Evolutionary conservation across 2,888 invertebrate genomes (phyloP), one percentile per base, ranked within the genome.

Genomic region (Drepanosiphum platanoidis): DNA sequence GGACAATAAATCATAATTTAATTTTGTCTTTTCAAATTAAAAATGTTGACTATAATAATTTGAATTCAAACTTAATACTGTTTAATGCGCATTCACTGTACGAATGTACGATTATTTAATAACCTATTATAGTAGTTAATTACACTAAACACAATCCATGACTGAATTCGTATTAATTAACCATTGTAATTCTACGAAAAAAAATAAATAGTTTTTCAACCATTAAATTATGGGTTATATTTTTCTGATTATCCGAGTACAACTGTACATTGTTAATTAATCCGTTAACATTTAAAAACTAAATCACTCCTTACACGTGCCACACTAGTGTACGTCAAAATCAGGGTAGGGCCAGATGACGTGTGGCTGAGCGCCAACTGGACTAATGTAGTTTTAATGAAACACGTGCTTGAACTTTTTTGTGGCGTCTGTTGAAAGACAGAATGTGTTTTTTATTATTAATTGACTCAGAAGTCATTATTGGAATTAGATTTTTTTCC

Each of bases 341-440:
- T 77, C 84, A 15, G 32, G 32, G 64, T 52, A 64, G 1, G 30
- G 22, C 84, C 68, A 77, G 77, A 77, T 39, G 58, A 70, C 68
- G 75, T 84, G 68, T 84, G 77, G 83, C 66, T 66, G 58, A 75
- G 3, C 52, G 84, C 84, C 84, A 84, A 84, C 32, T 70, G 39
- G 68, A 84, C 83, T 83, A 83, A 83, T 83, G 83, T 66, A 77
- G 77, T 84, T 68, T 84, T 70, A 84, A 84, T 77, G 84, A 82
- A 82, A 77, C 84, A 68, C 75, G 84, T 84, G 77, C 42, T 75
- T 11, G 22, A 18, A 78, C 18, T 36, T 66, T 42, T 75, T 52
- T 74, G 30, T 64, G n/a, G 18, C n/a, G 70, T 81, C 58, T 39
- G 30, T 15, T 27, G 71, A 70, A 39, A 18, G 39, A 81, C 39